phyloP scores from a whole-genome alignment of 2,888 invertebrate genomes.

The Hemithea aestivaria region DNA sequence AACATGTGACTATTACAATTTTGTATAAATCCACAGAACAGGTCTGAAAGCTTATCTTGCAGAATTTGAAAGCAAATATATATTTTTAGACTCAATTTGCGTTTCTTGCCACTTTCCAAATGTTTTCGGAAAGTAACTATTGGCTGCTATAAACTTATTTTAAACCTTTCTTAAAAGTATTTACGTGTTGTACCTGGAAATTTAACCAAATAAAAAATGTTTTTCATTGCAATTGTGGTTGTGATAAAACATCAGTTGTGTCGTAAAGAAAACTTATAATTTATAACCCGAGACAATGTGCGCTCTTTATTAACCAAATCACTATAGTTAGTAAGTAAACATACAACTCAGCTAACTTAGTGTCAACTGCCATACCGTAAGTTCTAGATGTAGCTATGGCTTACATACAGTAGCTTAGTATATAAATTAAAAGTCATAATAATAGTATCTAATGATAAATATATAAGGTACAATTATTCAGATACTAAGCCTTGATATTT shows the following conservation, averaged over 20 bases:
- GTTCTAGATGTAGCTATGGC: constrained; percentile 61
- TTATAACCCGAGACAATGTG: constrained; percentile 45
- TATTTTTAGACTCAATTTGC: not conserved
- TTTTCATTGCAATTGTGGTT: constrained; percentile 74
- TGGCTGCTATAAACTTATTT: constrained; percentile 4
- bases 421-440: constrained; percentile 74
- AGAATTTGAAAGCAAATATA: no score
- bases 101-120: constrained; percentile 20
- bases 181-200: constrained; percentile 61
- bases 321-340: constrained; percentile 42
- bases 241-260: constrained; percentile 70
- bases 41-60: no score
- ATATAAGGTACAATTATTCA: constrained; percentile 58
- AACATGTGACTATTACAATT: no score
- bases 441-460: constrained; percentile 67
- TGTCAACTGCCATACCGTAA: constrained; percentile 78
- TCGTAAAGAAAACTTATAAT: constrained; percentile 36
- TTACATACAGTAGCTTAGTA: constrained; percentile 45
- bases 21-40: no score
- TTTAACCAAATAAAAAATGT: constrained; percentile 60
- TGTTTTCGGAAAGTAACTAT: constrained; percentile 5
- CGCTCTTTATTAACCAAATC: constrained; percentile 56
- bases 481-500: constrained; percentile 42
- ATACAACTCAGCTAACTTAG: constrained; percentile 74
- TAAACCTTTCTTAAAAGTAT: constrained; percentile 12